Percentiles rank a stretch among this genome's conserved stretches.
phyloP scores from a whole-genome alignment of 1,140 invertebrate genomes.

The Aculops lycopersici region DNA sequence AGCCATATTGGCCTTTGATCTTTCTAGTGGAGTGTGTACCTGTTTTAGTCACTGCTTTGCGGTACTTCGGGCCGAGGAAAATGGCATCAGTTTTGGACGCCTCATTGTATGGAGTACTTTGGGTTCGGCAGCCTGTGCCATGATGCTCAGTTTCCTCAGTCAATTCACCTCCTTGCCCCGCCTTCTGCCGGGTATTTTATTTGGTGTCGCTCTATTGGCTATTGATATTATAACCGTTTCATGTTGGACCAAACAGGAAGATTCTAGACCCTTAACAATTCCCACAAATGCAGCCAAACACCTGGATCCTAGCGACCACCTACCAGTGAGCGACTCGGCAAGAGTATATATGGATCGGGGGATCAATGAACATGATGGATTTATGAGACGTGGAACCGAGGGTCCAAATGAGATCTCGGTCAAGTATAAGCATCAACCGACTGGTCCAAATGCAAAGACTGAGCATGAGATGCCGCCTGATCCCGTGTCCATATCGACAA shows the following conservation, averaged over 20 bases:
- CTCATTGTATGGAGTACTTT: conserved; percentile 6
- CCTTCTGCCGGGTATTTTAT: background rate
- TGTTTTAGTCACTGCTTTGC: conserved; percentile 6
- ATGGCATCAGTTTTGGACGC: conserved; percentile 4
- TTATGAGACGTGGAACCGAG: too few species aligned
- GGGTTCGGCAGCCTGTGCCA: conserved; percentile 4
- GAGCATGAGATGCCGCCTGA: too few species aligned
- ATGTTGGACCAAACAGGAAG: background rate
- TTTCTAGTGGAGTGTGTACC: conserved; percentile 2
- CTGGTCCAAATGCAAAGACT: too few species aligned
- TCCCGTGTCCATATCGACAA: too few species aligned
- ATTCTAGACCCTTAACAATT: background rate
- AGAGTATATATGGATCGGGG: too few species aligned
- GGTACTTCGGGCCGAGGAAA: background rate
- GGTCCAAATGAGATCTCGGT: too few species aligned
- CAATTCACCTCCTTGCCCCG: background rate
- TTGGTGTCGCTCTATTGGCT: background rate
- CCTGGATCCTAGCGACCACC: too few species aligned
- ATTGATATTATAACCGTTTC: background rate
- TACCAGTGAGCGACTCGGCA: too few species aligned
- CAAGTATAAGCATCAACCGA: too few species aligned
- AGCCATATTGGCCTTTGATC: conserved; percentile 2
- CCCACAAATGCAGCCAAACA: too few species aligned
- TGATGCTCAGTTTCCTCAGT: conserved; percentile 5
- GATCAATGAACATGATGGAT: too few species aligned